Base-by-base conservation (phyloP, 2,888 invertebrate genomes). In the Halictus ligatus region DNA sequence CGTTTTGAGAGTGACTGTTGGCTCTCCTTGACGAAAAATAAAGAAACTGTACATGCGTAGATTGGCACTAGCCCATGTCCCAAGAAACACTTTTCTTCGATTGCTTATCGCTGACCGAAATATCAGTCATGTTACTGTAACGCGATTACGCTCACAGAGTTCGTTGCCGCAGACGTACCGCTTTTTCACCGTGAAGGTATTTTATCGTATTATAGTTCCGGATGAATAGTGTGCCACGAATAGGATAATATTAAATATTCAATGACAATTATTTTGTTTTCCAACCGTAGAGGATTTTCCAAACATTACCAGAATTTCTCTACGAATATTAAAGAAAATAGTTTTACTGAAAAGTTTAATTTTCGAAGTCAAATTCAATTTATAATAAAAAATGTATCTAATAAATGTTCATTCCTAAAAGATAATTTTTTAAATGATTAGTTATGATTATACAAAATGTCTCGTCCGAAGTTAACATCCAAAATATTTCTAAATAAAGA, bases 11-110 rank as follows among this genome's bases (percentile, higher is more conserved):
- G 21, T 10, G 69, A 10, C 40, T 69, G 69, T 69, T 40, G 35
- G 40, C 18, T 69, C 40, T 40, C 40, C 1, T 69, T 69, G 69
- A 86, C 77, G 82, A 71, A 81, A 71, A 43, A 82, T 72, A 74
- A 81, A 69, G 84, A 84, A 75, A 88, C 82, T 78, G 74, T 75
- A 84, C 85, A 78, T 77, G 86, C 78, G 71, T 81, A 86, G 82
- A 83, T 85, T 75, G 83, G 91, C 91, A 91, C 96, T 96, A 96
- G 96, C 96, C 95, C 96, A 95, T 95, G 96, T 96, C 96, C 96
- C 96, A 95, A 94, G 95, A 96, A 95, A 96, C 96, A 96, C 89
- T 85, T 60, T 71, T 75, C 69, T 79, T 80, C 43, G 76, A 54
- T 75, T 71, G 64, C 78, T 50, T 64, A 64, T 77, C 58, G 71